Evolutionary conservation across 2,888 invertebrate species (phyloP).

Genomic region (Athetis lepigone): DNA sequence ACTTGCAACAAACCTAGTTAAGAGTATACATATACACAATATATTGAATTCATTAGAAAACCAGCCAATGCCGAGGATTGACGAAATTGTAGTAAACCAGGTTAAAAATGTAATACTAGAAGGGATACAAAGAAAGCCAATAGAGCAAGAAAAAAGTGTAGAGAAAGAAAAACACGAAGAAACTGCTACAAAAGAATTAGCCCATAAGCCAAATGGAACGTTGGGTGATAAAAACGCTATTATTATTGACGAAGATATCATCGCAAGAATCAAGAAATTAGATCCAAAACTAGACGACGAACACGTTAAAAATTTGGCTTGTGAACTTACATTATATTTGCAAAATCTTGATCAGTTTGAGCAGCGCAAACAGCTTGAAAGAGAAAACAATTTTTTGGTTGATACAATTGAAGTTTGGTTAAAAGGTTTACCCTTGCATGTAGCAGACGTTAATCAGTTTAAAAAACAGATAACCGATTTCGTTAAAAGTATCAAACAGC

Average conservation of each 20-base stretch:
- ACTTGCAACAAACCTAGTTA: slow-evolving; percentile 39
- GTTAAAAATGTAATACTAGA: slow-evolving; percentile 26
- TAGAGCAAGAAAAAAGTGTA: slow-evolving; percentile 19
- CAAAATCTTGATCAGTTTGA: slow-evolving; percentile 14
- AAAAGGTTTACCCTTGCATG: slow-evolving; percentile 39
- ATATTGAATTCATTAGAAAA: background rate
- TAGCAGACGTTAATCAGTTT: slow-evolving; percentile 24
- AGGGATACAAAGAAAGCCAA: slow-evolving; percentile 33
- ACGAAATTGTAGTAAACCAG: background rate
- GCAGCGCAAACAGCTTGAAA: slow-evolving; percentile 1
- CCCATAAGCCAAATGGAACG: slow-evolving; percentile 11
- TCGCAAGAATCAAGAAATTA: slow-evolving; percentile 19
- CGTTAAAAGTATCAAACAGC: slow-evolving; percentile 38
- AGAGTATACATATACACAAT: slow-evolving; percentile 23
- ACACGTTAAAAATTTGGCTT: slow-evolving; percentile 13
- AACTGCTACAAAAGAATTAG: slow-evolving; percentile 31
- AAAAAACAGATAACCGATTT: slow-evolving; percentile 44
- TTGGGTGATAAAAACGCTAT: background rate
- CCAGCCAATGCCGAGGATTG: background rate
- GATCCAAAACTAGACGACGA: slow-evolving; percentile 22
- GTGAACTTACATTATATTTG: slow-evolving; percentile 30
- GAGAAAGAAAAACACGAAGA: slow-evolving; percentile 28
- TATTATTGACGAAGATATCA: slow-evolving; percentile 21
- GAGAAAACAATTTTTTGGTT: slow-evolving; percentile 22
- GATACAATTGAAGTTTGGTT: slow-evolving; percentile 49